Evolutionary conservation across 2,888 invertebrate species (phyloP).

Genomic region (Malthinus seriepunctatus): DNA sequence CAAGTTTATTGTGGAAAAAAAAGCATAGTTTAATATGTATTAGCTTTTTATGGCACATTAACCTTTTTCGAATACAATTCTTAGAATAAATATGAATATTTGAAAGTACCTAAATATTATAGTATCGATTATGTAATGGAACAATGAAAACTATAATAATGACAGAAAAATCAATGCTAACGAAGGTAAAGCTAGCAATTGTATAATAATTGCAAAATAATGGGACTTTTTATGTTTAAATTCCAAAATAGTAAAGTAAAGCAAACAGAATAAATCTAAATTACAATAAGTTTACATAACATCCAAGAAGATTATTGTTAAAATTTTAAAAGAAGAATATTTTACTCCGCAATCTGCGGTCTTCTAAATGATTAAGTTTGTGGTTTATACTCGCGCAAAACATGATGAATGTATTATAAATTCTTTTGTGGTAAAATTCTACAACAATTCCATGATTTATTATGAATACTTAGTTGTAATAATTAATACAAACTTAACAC

Average conservation of each 20-base stretch:
- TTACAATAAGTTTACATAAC: no score
- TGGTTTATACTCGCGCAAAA: background rate
- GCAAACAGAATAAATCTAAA: no score
- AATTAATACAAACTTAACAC: no score
- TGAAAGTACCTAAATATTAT: slow-evolving; percentile 9
- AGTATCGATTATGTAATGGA: slow-evolving; percentile 24
- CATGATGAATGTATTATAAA: slow-evolving; percentile 10
- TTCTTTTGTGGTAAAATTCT: background rate
- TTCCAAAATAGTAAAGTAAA: no score
- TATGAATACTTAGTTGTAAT: background rate
- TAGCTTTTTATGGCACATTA: slow-evolving; percentile 4
- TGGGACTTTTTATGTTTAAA: no score
- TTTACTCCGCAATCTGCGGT: slow-evolving; percentile 11
- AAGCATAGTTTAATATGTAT: background rate
- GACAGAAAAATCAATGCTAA: no score
- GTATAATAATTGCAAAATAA: no score
- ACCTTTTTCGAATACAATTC: slow-evolving; percentile 8
- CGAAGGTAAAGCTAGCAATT: no score
- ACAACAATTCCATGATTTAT: slow-evolving; percentile 4
- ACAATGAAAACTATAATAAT: background rate
- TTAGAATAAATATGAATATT: slow-evolving; percentile 24
- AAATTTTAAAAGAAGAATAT: background rate
- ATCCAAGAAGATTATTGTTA: no score
- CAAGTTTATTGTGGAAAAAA: no score
- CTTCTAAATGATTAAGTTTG: slow-evolving; percentile 11